Conservation (phyloP, 2,888 invertebrate species). For the Neoaliturus tenellus region DNA sequence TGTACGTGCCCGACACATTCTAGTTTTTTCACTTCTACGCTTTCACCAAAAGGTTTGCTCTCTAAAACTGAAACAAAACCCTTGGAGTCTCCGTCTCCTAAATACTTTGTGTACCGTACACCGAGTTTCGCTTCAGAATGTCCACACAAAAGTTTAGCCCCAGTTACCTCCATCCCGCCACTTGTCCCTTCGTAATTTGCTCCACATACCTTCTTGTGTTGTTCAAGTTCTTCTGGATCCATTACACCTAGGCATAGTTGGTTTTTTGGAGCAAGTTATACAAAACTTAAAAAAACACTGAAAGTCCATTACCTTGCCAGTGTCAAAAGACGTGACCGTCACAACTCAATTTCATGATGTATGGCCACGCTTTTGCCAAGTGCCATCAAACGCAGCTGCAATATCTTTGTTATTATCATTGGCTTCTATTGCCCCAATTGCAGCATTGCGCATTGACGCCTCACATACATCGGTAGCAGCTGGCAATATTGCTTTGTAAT, state of each 20-base stretch:
- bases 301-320: constrained; percentile 15
- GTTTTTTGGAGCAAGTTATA: background rate
- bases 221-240: constrained; percentile 25
- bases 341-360: constrained; percentile 17
- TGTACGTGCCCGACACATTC: constrained; percentile 54
- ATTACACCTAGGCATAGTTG: background rate
- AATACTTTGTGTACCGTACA: constrained; percentile 50
- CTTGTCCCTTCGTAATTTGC: constrained; percentile 61
- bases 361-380: constrained; percentile 48
- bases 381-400: constrained; percentile 34
- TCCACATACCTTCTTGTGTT: constrained; percentile 39
- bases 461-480: constrained; percentile 42
- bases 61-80: constrained; percentile 41
- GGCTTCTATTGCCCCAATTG: constrained; percentile 14
- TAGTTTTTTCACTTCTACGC: constrained; percentile 32
- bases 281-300: background rate
- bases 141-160: constrained; percentile 57
- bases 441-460: constrained; percentile 47
- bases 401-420: constrained; percentile 36
- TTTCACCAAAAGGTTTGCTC: constrained; percentile 58
- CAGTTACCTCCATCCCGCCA: constrained; percentile 62
- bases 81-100: constrained; percentile 57
- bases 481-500: background rate
- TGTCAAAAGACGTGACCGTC: constrained; percentile 45
- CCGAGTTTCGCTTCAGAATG: constrained; percentile 55